A percentile compares a stretch with the other conserved stretches of the same genome.
phyloP scores from a whole-genome alignment of 2,888 invertebrate species.

The Stenchaetothrips biformis region DNA sequence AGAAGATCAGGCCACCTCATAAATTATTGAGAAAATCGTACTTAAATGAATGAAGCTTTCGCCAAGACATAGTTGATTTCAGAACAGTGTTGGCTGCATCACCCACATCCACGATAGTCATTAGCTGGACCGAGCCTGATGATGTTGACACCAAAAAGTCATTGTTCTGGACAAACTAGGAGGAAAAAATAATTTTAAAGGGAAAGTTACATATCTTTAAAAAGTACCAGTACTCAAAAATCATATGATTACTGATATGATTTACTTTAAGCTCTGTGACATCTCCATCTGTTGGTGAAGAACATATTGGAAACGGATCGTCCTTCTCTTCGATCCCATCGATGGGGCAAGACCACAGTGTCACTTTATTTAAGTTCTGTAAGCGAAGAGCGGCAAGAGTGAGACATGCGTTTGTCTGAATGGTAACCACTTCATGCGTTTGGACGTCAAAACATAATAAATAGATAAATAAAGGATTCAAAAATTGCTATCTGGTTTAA shows the following conservation, averaged over 20 bases:
- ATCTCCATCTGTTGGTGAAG: slow-evolving; percentile 63
- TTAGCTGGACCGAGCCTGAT: slow-evolving; percentile 62
- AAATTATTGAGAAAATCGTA: slow-evolving; percentile 40
- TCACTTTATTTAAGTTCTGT: slow-evolving; percentile 57
- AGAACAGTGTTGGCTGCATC: slow-evolving; percentile 51
- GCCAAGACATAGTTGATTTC: slow-evolving; percentile 58
- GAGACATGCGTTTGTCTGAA: not conserved
- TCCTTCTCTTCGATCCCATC: slow-evolving; percentile 61
- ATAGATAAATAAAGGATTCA: slow-evolving; percentile 21
- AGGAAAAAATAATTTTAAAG: slow-evolving; percentile 31
- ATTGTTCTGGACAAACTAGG: slow-evolving; percentile 62
- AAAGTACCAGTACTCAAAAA: slow-evolving; percentile 34
- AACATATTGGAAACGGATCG: slow-evolving; percentile 58
- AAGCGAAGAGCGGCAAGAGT: not conserved
- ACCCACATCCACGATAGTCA: slow-evolving; percentile 58
- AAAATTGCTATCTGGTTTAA: not conserved
- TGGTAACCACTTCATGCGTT: not conserved
- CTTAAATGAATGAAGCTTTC: slow-evolving; percentile 60
- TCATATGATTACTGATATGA: slow-evolving; percentile 45
- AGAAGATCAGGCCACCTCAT: not conserved
- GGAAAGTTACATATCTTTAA: not conserved
- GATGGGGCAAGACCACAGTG: slow-evolving; percentile 57
- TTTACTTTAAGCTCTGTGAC: slow-evolving; percentile 72
- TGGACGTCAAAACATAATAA: not conserved
- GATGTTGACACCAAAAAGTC: slow-evolving; percentile 56